Conservation (phyloP, 2,888 invertebrate genomes). For the Watsonalla cultraria region DNA sequence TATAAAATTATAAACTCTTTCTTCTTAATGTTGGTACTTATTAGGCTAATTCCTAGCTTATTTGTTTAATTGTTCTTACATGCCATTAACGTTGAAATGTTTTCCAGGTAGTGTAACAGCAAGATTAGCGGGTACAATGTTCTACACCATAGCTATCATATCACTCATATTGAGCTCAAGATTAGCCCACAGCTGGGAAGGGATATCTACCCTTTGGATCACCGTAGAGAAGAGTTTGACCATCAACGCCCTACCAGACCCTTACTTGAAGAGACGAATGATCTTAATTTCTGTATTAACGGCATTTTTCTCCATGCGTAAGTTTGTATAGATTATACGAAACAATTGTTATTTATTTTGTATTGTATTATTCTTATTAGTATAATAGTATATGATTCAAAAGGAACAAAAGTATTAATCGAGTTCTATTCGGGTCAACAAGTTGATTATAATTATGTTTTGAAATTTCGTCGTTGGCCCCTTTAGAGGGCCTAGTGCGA, state of each 20-base stretch:
- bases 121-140: conserved; percentile 51
- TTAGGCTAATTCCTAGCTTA: background rate
- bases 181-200: conserved; percentile 35
- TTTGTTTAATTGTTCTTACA: background rate
- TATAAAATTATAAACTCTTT: no score
- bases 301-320: conserved; percentile 30
- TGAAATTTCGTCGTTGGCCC: no score
- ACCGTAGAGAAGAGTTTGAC: conserved; percentile 32
- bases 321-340: conserved; percentile 11
- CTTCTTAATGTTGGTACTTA: no score
- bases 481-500: no score
- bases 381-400: no score
- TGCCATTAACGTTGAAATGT: no score
- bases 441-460: no score
- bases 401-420: no score
- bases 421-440: no score
- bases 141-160: conserved; percentile 46
- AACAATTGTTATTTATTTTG: no score
- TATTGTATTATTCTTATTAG: no score
- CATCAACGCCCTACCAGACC: conserved; percentile 34
- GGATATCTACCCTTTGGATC: conserved; percentile 35
- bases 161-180: conserved; percentile 43
- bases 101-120: conserved; percentile 47
- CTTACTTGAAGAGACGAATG: conserved; percentile 33
- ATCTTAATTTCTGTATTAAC: conserved; percentile 24